Evolutionary conservation across 2,113 vertebrate genomes (phyloP), one percentile per base, ranked within the genome.

Genomic region (Cervus canadensis): DNA sequence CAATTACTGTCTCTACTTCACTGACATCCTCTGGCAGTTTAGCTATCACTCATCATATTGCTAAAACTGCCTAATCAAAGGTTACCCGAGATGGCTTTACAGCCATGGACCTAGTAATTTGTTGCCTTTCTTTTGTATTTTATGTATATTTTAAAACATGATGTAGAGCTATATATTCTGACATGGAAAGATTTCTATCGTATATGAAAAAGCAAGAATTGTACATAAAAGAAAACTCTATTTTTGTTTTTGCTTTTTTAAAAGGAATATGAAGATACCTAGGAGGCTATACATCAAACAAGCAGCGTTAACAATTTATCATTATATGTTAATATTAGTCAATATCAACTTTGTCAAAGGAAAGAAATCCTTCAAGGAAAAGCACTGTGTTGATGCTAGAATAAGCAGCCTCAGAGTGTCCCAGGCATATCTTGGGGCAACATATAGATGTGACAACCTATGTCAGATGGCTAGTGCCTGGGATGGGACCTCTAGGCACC

Each of bases 361-460:
- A 83, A 91, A 96, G 92, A 96, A 96, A 91, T 96, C 76, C 89
- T 87, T 71, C n/a, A 10, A 83, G 90, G 89, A 82, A 81, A 82
- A 96, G 36, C 45, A 3, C 48, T 40, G 21, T 84, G 87, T 86
- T 95, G 95, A 91, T 15, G 64, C 79, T 64, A 54, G 89, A 83
- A 95, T 98, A 91, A 97, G 60, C 83, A 84, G 67, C 90, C 83
- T 88, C 87, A 13, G 59, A 50, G 54, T 56, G 64, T 89, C 90
- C 87, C 6, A 28, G 54, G 40, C 3, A 48, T 56, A 87, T 86
- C 96, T 92, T 95, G 92, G 95, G 89, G 82, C 89, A 40, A 76
- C 62, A 76, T 56, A 7, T 12, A 28, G 45, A 54, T 62, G 40
- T 71, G 43, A 81, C 81, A 81, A 87, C 23, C 0, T 3, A 67